Evolutionary conservation across 1,140 invertebrate genomes (phyloP).

Genomic region (Telenomus remus): DNA sequence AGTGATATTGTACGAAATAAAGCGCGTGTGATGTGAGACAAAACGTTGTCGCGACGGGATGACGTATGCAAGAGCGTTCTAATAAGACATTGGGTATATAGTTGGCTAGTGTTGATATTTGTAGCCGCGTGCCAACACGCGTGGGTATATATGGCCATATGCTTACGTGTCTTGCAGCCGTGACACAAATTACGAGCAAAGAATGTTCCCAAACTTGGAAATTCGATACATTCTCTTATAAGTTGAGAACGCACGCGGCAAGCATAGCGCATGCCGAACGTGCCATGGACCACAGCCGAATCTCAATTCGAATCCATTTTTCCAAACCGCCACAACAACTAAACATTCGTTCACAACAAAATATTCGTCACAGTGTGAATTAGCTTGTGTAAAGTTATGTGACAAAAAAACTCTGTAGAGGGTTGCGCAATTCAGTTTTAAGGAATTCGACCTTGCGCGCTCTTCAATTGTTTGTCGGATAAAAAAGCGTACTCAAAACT

Average conservation of each 20-base stretch:
- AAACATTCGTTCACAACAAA: no score
- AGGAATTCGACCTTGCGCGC: constrained; percentile 53
- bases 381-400: no score
- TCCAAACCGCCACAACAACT: neutral
- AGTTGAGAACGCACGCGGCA: constrained; percentile 53
- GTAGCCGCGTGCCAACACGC: constrained; percentile 49
- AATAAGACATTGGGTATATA: constrained; percentile 34
- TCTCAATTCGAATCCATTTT: neutral
- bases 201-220: constrained; percentile 61
- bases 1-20: neutral
- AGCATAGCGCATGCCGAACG: constrained; percentile 55
- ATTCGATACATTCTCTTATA: constrained; percentile 56
- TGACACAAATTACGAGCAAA: constrained; percentile 59
- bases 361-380: no score
- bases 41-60: constrained; percentile 8
- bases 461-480: constrained; percentile 51
- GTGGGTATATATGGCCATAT: constrained; percentile 56
- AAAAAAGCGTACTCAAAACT: constrained; percentile 33
- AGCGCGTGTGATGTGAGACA: neutral
- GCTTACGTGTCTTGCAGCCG: constrained; percentile 55
- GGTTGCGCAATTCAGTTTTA: constrained; percentile 45
- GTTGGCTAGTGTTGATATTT: constrained; percentile 45
- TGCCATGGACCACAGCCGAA: constrained; percentile 31
- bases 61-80: constrained; percentile 32
- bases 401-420: no score